Evolutionary conservation across 2,113 vertebrate genomes (phyloP).

Genomic region (Indicator indicator): DNA sequence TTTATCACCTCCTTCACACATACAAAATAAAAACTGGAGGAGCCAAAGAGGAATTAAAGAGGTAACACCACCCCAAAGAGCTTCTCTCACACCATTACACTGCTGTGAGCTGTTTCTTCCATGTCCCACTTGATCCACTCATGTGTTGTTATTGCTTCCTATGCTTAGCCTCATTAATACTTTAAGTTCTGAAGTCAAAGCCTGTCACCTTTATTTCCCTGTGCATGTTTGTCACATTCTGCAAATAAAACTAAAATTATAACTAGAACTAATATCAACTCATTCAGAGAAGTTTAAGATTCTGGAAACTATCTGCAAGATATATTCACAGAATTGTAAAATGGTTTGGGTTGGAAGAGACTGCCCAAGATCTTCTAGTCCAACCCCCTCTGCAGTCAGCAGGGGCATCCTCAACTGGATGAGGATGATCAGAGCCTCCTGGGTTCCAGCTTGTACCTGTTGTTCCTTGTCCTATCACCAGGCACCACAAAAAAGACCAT

Average conservation of each 20-base stretch:
- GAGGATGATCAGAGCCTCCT: too few species aligned
- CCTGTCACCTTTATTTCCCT: neutral
- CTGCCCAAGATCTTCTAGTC: too few species aligned
- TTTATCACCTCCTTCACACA: neutral
- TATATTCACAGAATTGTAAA: neutral
- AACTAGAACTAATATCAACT: slow-evolving; percentile 32
- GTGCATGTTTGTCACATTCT: neutral
- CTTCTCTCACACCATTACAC: neutral
- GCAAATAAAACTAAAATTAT: slow-evolving; percentile 37
- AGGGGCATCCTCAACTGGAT: too few species aligned
- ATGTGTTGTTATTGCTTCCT: neutral
- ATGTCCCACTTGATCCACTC: neutral
- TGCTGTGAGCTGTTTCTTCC: neutral
- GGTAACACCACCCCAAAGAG: neutral
- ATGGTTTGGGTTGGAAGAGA: too few species aligned
- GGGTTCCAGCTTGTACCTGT: too few species aligned
- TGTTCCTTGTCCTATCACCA: too few species aligned
- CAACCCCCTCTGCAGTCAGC: too few species aligned
- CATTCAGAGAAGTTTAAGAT: neutral
- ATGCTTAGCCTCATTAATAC: slow-evolving; percentile 15
- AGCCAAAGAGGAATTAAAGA: neutral
- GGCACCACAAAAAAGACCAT: too few species aligned
- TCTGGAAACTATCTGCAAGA: slow-evolving; percentile 28
- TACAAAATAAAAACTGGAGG: neutral
- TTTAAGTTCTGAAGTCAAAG: neutral